These are phyloP conservation scores for Leucoptera coffeella DNA, from an alignment of 2,888 invertebrate genomes.

Conservation along the genomic window DNA sequence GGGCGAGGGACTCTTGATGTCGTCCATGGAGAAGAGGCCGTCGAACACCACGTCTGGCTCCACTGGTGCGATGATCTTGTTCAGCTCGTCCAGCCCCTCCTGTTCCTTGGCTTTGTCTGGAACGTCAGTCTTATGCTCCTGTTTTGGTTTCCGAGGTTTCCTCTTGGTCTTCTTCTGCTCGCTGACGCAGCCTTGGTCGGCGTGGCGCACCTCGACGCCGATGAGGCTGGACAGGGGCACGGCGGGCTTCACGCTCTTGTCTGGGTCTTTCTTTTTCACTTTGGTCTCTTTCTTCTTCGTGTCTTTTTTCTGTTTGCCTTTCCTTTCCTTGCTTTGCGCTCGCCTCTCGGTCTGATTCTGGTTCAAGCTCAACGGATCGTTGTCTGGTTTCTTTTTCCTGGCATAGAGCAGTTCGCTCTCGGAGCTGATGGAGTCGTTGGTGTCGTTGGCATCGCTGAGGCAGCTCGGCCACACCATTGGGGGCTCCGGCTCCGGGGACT, in stretches of 20 bases:
- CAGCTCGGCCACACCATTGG: conserved; percentile 23
- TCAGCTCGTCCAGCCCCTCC: no score
- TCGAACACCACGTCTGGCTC: conserved; percentile 18
- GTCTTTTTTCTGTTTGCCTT: conserved; percentile 2
- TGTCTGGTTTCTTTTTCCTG: conserved; percentile 8
- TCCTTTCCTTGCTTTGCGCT: conserved; percentile 4
- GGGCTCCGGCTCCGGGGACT: conserved; percentile 16
- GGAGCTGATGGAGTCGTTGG: conserved; percentile 10
- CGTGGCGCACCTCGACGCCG: conserved; percentile 21
- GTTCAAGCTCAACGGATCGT: conserved; percentile 23
- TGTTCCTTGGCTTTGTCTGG: no score
- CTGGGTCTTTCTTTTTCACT: conserved; percentile 10
- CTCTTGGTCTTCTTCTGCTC: conserved; percentile 6
- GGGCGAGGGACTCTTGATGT: conserved; percentile 14
- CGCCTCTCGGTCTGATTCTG: conserved; percentile 9
- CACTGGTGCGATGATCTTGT: conserved; percentile 11
- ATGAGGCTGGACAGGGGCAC: conserved; percentile 18
- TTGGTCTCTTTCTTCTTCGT: conserved; percentile 10
- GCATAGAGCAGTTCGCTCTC: neutral
- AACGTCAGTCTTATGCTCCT: conserved; percentile 2
- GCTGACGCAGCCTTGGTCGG: conserved; percentile 1
- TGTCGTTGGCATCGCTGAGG: conserved; percentile 13
- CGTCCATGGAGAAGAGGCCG: conserved; percentile 27
- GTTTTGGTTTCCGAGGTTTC: conserved; percentile 5
- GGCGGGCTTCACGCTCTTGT: conserved; percentile 9